phyloP scores from a whole-genome alignment of 1,140 invertebrate species.

The Chrysomallon squamiferum region DNA sequence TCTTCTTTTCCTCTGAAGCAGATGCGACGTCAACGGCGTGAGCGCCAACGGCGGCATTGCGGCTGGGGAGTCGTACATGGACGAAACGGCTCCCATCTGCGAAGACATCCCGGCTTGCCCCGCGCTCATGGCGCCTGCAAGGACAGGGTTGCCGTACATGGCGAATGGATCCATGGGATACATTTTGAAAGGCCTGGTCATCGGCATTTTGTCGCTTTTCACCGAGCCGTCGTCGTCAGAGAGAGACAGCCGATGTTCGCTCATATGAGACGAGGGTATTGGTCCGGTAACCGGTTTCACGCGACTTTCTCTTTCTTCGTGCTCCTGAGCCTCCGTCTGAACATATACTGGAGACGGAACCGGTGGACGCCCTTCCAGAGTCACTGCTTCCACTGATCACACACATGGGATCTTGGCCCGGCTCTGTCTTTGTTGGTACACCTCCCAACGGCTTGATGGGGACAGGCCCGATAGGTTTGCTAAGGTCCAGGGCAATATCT shows the following conservation, averaged over 20 bases:
- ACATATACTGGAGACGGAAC: not conserved
- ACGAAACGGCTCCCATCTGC: not conserved
- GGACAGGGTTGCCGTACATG: not conserved
- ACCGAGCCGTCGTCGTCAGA: slow-evolving; percentile 1
- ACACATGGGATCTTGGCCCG: not conserved
- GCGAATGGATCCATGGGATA: not conserved
- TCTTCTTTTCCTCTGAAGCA: slow-evolving; percentile 48
- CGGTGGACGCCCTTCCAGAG: not conserved
- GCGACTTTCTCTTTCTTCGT: not conserved
- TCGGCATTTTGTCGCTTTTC: not conserved
- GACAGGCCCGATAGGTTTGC: not conserved
- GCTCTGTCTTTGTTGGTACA: not conserved
- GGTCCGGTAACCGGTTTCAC: not conserved
- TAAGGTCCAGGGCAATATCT: slow-evolving; percentile 1
- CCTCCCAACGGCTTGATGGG: not conserved
- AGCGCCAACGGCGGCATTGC: slow-evolving; percentile 10
- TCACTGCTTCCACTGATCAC: not conserved
- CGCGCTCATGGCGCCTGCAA: not conserved
- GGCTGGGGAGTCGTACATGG: not conserved
- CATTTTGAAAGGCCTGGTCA: slow-evolving; percentile 2
- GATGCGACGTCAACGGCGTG: slow-evolving; percentile 50
- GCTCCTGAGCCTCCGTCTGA: not conserved
- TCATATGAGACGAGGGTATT: not conserved
- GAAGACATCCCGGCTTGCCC: not conserved
- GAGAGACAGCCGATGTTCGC: not conserved